A percentile compares a stretch with the other conserved stretches of the same genome.
These are phyloP conservation scores for Fragum fragum DNA, from an alignment of 2,888 invertebrate genomes.

Conservation along the genomic window DNA sequence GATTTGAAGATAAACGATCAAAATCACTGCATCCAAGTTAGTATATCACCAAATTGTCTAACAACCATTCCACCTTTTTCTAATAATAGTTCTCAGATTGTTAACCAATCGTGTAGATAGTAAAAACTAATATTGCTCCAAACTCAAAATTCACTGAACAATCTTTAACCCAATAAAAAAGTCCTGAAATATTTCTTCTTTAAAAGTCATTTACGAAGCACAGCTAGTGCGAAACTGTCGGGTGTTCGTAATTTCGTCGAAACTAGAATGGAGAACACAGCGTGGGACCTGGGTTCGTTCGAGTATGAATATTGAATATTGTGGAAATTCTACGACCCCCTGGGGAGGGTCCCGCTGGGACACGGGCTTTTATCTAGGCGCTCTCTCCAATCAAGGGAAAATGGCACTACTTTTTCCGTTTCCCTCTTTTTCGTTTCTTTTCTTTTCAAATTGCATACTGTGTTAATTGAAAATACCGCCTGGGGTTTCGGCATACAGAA, in stretches of 20 bases:
- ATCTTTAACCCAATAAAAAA: too few species aligned
- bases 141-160: too few species aligned
- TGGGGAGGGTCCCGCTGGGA: slow-evolving; percentile 74
- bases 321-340: slow-evolving; percentile 77
- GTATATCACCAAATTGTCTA: too few species aligned
- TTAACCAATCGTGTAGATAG: too few species aligned
- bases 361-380: slow-evolving; percentile 65
- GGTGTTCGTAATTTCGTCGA: slow-evolving; percentile 53
- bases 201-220: background rate
- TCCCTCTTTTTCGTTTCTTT: too few species aligned
- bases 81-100: too few species aligned
- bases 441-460: background rate
- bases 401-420: slow-evolving; percentile 24
- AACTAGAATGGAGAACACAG: slow-evolving; percentile 72
- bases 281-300: slow-evolving; percentile 76
- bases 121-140: too few species aligned
- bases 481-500: too few species aligned
- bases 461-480: too few species aligned
- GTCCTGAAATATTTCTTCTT: background rate
- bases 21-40: background rate
- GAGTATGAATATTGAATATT: slow-evolving; percentile 82
- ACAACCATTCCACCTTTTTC: too few species aligned
- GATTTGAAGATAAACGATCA: too few species aligned
- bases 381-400: slow-evolving; percentile 61
- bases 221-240: slow-evolving; percentile 37